Conservation (phyloP, 2,113 vertebrate species). For the Aythya baeri region DNA sequence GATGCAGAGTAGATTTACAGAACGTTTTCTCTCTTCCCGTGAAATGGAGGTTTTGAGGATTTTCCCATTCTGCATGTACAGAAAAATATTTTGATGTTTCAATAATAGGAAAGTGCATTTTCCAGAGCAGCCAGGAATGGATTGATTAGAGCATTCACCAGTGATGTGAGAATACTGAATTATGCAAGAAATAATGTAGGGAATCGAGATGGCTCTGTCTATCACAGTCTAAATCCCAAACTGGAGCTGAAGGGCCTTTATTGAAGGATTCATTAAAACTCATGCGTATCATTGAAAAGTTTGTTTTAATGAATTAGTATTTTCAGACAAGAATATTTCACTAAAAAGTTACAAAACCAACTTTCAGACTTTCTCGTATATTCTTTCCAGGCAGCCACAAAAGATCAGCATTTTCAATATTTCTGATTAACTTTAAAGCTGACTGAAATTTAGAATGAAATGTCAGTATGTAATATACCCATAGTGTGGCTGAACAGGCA, state of each 20-base stretch:
- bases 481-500: neutral
- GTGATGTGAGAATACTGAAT: neutral
- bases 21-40: neutral
- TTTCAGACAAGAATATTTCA: neutral
- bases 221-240: neutral
- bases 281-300: neutral
- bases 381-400: neutral
- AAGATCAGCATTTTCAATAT: neutral
- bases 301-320: neutral
- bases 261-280: neutral
- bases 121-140: neutral
- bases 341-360: neutral
- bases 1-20: neutral
- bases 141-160: neutral
- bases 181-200: neutral
- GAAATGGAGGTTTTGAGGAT: neutral
- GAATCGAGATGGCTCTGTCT: neutral
- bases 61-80: neutral
- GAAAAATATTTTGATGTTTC: neutral
- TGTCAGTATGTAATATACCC: neutral
- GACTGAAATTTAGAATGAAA: slow-evolving; percentile 22
- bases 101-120: neutral
- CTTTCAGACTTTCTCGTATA: neutral
- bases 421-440: slow-evolving; percentile 24
- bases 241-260: neutral